Evolutionary conservation across 2,888 invertebrate genomes (phyloP).

Genomic region (Rotaria macrura): DNA sequence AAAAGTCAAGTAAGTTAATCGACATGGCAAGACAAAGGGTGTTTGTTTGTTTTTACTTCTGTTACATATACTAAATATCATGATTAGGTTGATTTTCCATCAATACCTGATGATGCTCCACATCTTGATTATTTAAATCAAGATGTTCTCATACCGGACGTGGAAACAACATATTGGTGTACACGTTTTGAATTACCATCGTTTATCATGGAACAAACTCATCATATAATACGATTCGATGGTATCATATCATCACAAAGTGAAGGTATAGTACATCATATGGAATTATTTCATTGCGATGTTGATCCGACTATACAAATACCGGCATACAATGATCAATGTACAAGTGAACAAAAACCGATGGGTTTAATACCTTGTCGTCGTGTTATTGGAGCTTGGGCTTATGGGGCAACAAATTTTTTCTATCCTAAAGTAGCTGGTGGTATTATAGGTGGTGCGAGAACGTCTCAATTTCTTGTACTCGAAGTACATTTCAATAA

Average conservation of each 20-base stretch:
- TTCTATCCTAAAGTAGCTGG: constrained; percentile 66
- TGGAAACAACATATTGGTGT: constrained; percentile 95
- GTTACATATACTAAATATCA: background rate
- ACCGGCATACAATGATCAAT: constrained; percentile 70
- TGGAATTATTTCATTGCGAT: constrained; percentile 93
- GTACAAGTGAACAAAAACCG: constrained; percentile 62
- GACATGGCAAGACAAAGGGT: too few relatives aligned
- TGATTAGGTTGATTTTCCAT: background rate
- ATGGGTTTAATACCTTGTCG: constrained; percentile 66
- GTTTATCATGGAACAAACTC: constrained; percentile 56
- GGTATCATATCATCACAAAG: constrained; percentile 68
- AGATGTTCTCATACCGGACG: constrained; percentile 60
- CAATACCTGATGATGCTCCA: background rate
- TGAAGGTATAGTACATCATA: constrained; percentile 84
- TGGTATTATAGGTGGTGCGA: constrained; percentile 74
- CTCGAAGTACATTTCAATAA: constrained; percentile 96
- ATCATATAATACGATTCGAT: constrained; percentile 73
- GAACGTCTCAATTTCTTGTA: constrained; percentile 74
- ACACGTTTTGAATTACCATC: constrained; percentile 69
- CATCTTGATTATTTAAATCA: constrained; percentile 20
- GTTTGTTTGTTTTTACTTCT: too few relatives aligned
- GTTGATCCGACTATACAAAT: constrained; percentile 55
- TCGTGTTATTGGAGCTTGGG: constrained; percentile 86
- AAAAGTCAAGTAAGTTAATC: background rate
- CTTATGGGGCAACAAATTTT: constrained; percentile 73